Base-by-base conservation (phyloP, 2,797 vertebrate species). In the Periparus ater region DNA sequence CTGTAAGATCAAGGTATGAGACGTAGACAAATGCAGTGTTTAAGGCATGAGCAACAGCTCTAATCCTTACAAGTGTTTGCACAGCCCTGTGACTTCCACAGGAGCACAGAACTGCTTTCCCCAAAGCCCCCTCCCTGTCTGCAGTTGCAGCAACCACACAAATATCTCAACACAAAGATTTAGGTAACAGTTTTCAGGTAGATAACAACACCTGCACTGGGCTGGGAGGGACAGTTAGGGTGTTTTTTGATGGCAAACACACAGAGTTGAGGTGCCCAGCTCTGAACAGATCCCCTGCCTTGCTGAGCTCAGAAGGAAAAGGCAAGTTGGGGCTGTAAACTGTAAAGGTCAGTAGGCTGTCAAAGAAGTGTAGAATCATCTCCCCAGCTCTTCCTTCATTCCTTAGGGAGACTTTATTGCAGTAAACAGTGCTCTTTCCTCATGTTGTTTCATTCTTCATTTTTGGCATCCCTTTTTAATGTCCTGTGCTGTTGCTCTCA, bases 11-110 rank as follows among this genome's bases (percentile, higher is more conserved):
- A 4, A 13, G 13, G 18, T 30, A 20, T 0, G 4, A 77, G 34
- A 55, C 0, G 0, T 2, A 57, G 61, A 25, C n/a, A 62, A 88
- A 82, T 20, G 6, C 1, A 2, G 16, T 25, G 27, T 86, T 89
- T 79, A n/a, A 82, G n/a, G 44, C 8, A 13, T 17, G 13, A 40
- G 12, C 58, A 85, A 74, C 32, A 53, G 27, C 34, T 82, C 34
- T 57, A 29, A 51, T 36, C 53, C 62, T 42, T 40, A 2, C 0
- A 5, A 29, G 26, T 8, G 17, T 65, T 85, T 63, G 40, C 73
- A 65, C 14, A 26, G 36, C 51, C 13, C 34, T 44, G 50, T 18
- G 87, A 40, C 36, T 78, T 67, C 29, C 61, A 32, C 5, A 1
- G 40, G 25, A 62, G 19, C 53, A 71, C 32, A 40, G 20, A 45